Evolutionary conservation across 1,140 invertebrate species (phyloP).

Genomic region (Lordiphosa mommai): DNA sequence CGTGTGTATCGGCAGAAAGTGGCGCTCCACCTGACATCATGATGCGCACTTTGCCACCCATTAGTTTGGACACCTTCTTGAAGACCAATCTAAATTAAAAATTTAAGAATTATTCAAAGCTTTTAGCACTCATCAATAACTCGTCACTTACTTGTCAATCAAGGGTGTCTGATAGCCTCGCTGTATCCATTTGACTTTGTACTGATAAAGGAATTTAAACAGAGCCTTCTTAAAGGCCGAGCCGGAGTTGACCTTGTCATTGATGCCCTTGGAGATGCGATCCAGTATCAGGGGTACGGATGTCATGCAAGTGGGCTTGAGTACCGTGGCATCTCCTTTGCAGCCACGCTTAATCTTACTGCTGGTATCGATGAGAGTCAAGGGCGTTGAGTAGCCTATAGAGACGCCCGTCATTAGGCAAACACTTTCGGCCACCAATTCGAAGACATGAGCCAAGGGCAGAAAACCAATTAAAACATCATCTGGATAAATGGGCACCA

Average conservation of each 20-base stretch:
- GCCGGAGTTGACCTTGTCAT: constrained; percentile 92
- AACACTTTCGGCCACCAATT: constrained; percentile 90
- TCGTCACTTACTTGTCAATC: constrained; percentile 83
- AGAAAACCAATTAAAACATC: constrained; percentile 97
- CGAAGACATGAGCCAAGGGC: constrained; percentile 98
- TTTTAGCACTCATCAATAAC: background rate
- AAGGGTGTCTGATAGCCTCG: constrained; percentile 92
- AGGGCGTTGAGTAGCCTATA: constrained; percentile 97
- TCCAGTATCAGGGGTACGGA: constrained; percentile 97
- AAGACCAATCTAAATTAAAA: constrained; percentile 83
- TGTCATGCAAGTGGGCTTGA: constrained; percentile 96
- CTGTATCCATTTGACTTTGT: constrained; percentile 92
- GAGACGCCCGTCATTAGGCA: constrained; percentile 91
- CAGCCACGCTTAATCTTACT: constrained; percentile 97
- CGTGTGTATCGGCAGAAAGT: constrained; percentile 96
- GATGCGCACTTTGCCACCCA: constrained; percentile 93
- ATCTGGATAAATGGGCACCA: constrained; percentile 85
- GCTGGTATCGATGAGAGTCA: constrained; percentile 96
- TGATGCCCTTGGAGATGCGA: constrained; percentile 96
- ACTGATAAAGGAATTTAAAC: constrained; percentile 95
- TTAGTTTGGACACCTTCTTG: constrained; percentile 86
- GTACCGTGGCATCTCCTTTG: constrained; percentile 93
- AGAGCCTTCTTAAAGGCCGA: constrained; percentile 87
- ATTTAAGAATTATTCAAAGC: background rate
- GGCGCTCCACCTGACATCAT: constrained; percentile 97